Evolutionary conservation across 2,113 vertebrate species (phyloP), one percentile per base, ranked within the genome.

Genomic region (Centropus bengalensis): DNA sequence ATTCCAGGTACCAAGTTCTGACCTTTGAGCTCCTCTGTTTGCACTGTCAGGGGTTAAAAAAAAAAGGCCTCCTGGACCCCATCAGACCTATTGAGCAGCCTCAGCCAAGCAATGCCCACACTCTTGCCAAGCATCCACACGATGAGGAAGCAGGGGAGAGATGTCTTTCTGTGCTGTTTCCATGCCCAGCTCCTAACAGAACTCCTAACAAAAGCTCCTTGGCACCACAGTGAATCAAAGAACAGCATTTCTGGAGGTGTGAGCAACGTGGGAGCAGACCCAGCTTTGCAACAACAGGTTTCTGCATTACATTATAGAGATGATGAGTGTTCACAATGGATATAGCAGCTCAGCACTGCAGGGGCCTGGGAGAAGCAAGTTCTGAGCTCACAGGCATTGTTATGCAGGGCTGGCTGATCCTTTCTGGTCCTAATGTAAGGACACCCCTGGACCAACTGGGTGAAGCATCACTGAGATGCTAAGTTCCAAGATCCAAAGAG

Each of bases 211-310:
- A 78, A 89, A 89, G 52, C 84, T 85, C 44, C 24, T 82, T 2
- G 3, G 33, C 78, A 80, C 45, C 74, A 68, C 82, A 60, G 30
- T 58, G 89, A 95, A 45, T 86, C 79, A 91, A 88, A 77, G 88
- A 89, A 85, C 95, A 93, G 93, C 58, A 89, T 96, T 93, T 93
- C 85, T 28, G 92, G 85, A 73, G 96, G 94, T 94, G 93, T 75
- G 44, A 91, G 67, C 0, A 1, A 87, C 0, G 82, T 86, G 92
- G 95, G 88, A 94, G 78, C 83, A 91, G 80, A 68, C 12, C 58
- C 1, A 0, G 82, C 33, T 8, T 67, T 82, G 60, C 52, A 62
- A 30, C 9, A 4, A 27, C 78, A 75, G 45, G 44, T 52, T 89
- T 56, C 56, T 69, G 33, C 66, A 30, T 42, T 8, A 0, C 45